These are phyloP conservation scores for Brachyalestes nurse DNA, from an alignment of 2,797 vertebrate genomes.

Conservation along the genomic window DNA sequence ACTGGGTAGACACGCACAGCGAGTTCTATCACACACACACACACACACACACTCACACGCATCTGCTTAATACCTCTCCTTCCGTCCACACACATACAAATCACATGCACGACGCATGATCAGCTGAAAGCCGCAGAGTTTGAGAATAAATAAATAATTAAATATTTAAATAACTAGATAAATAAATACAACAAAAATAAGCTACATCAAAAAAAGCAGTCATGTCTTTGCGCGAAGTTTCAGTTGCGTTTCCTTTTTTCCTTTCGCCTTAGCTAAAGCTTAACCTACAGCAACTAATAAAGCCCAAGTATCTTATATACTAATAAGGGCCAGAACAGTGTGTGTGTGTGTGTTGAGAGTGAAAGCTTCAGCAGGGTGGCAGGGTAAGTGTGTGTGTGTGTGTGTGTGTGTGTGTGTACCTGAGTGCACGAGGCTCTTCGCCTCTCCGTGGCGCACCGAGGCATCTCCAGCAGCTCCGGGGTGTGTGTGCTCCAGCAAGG, in stretches of 20 bases:
- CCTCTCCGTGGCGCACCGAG: constrained; percentile 51
- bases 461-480: constrained; percentile 38
- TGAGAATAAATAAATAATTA: too few relatives aligned
- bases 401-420: constrained; percentile 57
- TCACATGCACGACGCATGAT: not conserved
- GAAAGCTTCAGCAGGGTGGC: too few relatives aligned
- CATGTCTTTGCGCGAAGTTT: too few relatives aligned
- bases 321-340: too few relatives aligned
- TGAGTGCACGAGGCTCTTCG: constrained; percentile 53
- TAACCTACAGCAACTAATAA: too few relatives aligned
- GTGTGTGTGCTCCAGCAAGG: constrained; percentile 9
- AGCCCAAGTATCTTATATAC: too few relatives aligned
- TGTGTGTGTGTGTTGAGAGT: not conserved
- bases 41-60: not conserved
- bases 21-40: not conserved
- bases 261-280: too few relatives aligned
- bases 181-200: too few relatives aligned
- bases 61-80: not conserved
- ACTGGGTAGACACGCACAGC: not conserved
- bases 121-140: not conserved
- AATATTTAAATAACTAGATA: too few relatives aligned
- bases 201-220: too few relatives aligned
- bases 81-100: not conserved
- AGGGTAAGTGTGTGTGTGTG: constrained; percentile 10
- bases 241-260: too few relatives aligned